Evolutionary conservation across 1,140 invertebrate genomes (phyloP), one percentile per base, ranked within the genome.

Genomic region (Radopholus similis): DNA sequence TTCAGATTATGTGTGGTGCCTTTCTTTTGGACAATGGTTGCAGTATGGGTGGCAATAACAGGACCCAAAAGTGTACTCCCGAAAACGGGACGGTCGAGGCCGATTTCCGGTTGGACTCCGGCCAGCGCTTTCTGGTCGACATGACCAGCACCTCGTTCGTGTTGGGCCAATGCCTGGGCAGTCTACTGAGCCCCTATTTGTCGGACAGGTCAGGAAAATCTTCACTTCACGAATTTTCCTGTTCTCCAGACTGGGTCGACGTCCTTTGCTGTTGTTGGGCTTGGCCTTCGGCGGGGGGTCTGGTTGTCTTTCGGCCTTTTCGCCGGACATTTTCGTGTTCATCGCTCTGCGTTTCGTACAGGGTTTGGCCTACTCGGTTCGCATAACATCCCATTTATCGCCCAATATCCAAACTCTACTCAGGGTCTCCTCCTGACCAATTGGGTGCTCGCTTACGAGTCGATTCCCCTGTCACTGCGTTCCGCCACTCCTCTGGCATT

Each of bases 371-470:
- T 72, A 75, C 26, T 47, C 71, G 4, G 67, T 68, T 47, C 9
- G 65, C 34, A n/a, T 3, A 26, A 60, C 18, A 2, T 6, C 44
- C 58, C 21, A 63, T 18, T 38, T 23, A 30, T n/a, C 35, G 66
- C 49, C 34, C 62, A 68, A 76, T 73, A 42, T 1, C 42, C 42
- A 4, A 47, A 47, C 23, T 47, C 23, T 47, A n/a, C 13, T 47
- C 13, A 75, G 73, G 71, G 76, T 5, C 28, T 68, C 9, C 60
- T 38, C 0, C 40, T 76, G 9, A 69, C 64, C 38, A 70, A 57
- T 40, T 77, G 75, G 75, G 74, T 77, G 18, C 34, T 77, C 9
- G 77, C 72, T 9, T 77, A 79, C 53, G 75, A 77, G 58, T 68
- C 34, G 9, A 51, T 53, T 28, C 44, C 65, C n/a, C 30, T 51